phyloP scores from a whole-genome alignment of 2,797 vertebrate species.

The Notolabrus celidotus region DNA sequence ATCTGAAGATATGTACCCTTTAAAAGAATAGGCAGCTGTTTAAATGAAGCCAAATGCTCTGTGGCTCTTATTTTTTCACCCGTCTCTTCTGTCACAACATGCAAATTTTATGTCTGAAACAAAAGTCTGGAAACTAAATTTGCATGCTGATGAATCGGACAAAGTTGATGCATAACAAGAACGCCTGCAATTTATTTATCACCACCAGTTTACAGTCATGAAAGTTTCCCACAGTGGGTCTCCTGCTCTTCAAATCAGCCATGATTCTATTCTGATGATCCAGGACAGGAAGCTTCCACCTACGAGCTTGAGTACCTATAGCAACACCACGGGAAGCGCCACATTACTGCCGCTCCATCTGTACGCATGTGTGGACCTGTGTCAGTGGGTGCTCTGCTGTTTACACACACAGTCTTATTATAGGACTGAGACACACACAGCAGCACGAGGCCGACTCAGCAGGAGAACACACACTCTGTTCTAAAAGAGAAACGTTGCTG shows the following conservation, averaged over 20 bases:
- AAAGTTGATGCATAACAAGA: too few relatives aligned
- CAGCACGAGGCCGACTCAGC: neutral
- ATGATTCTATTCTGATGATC: neutral
- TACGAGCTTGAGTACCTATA: constrained; percentile 55
- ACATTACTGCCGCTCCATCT: constrained; percentile 47
- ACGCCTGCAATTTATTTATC: too few relatives aligned
- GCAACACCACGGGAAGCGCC: constrained; percentile 64
- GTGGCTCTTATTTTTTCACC: too few relatives aligned
- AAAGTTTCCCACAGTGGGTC: neutral
- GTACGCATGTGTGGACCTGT: constrained; percentile 10
- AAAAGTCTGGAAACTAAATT: too few relatives aligned
- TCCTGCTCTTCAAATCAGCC: neutral
- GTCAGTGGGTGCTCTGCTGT: constrained; percentile 4
- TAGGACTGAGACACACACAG: neutral
- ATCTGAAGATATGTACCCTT: too few relatives aligned
- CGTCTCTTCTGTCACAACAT: too few relatives aligned
- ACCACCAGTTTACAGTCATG: too few relatives aligned
- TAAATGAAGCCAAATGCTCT: too few relatives aligned
- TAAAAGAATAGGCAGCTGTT: too few relatives aligned
- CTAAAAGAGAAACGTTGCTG: neutral
- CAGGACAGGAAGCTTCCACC: constrained; percentile 64
- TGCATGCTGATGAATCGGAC: too few relatives aligned
- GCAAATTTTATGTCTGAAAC: too few relatives aligned
- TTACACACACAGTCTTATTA: constrained; percentile 12
- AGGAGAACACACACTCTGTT: neutral